Percentiles rank a stretch among this genome's conserved stretches.
Conservation (phyloP, 2,113 vertebrate genomes). For the Halichoerus grypus region DNA sequence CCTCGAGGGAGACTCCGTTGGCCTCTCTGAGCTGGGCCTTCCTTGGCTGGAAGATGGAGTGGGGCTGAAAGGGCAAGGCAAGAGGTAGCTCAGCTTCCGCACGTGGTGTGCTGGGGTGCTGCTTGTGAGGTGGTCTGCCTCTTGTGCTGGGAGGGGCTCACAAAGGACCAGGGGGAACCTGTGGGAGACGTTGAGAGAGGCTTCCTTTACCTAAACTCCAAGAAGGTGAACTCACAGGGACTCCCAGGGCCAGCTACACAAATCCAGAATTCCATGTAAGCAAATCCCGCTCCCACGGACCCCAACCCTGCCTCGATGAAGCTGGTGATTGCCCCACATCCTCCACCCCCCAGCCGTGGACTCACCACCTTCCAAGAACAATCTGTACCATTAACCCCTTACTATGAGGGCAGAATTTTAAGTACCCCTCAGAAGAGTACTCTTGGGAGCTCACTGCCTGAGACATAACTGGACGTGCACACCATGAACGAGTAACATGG, state of each 20-base stretch:
- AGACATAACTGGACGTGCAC: neutral
- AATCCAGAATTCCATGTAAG: neutral
- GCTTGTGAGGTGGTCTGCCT: neutral
- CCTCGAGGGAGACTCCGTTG: neutral
- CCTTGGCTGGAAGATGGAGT: neutral
- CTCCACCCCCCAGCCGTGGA: no score
- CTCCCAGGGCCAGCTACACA: neutral
- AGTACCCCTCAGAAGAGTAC: neutral
- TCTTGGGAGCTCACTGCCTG: no score
- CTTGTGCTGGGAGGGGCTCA: neutral
- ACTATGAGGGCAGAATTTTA: neutral
- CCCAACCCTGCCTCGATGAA: neutral
- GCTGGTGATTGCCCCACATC: no score
- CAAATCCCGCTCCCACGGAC: neutral
- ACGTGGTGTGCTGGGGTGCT: accelerated
- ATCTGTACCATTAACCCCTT: neutral
- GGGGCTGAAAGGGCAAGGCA: neutral
- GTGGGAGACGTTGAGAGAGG: accelerated
- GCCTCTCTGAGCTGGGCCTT: neutral
- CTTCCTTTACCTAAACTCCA: neutral
- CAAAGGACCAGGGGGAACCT: neutral
- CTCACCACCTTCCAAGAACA: neutral
- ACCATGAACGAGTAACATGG: accelerated
- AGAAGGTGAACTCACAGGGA: neutral
- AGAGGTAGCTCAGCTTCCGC: neutral